Percentiles rank a stretch among this genome's conserved stretches.
Conservation (phyloP, 2,113 vertebrate genomes). For the Pseudopodoces humilis region DNA sequence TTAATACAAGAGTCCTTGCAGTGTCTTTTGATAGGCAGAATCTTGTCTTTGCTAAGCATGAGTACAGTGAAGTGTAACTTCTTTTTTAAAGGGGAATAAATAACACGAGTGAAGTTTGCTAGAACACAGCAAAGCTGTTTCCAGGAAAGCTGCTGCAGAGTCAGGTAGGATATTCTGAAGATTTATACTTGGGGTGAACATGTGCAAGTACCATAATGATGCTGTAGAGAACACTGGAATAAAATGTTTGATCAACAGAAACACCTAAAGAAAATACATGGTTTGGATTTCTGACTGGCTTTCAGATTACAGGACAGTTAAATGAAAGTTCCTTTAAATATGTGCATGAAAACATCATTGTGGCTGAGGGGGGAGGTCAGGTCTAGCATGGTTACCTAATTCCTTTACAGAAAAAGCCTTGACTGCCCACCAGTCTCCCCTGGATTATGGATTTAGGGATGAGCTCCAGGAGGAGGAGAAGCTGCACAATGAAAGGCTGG, state of each 20-base stretch:
- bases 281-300: not conserved
- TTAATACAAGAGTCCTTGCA: conserved; percentile 38
- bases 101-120: conserved; percentile 57
- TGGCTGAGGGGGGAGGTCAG: not conserved
- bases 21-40: conserved; percentile 51
- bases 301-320: not conserved
- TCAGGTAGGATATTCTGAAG: conserved; percentile 34
- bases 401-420: not conserved
- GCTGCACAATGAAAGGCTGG: not conserved
- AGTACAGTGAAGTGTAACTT: conserved; percentile 40
- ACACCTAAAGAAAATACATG: not conserved
- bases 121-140: conserved; percentile 56
- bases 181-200: conserved; percentile 51
- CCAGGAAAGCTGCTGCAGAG: conserved; percentile 52
- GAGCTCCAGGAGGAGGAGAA: not conserved
- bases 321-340: not conserved
- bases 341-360: not conserved
- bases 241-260: conserved; percentile 35
- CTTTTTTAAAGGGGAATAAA: conserved; percentile 60
- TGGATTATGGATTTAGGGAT: not conserved
- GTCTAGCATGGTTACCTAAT: not conserved
- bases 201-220: not conserved
- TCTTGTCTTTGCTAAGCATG: conserved; percentile 27
- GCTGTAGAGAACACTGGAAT: conserved; percentile 2
- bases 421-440: not conserved